These are phyloP conservation scores for Crotophaga sulcirostris DNA, from an alignment of 2,113 vertebrate species.

Conservation along the genomic window DNA sequence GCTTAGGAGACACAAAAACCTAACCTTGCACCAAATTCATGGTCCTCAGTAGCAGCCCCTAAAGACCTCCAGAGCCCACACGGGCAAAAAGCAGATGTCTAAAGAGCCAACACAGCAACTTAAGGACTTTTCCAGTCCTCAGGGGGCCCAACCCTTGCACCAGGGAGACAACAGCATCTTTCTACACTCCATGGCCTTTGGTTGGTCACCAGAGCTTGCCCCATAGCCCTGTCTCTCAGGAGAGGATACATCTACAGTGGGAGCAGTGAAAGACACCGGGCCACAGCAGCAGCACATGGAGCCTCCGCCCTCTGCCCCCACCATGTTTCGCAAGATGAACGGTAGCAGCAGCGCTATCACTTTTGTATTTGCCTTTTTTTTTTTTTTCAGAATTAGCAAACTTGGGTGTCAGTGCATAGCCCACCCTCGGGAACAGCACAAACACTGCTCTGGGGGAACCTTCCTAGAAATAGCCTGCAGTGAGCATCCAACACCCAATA, in stretches of 20 bases:
- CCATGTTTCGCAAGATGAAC: background rate
- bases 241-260: background rate
- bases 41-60: background rate
- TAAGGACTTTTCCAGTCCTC: background rate
- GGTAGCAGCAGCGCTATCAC: background rate
- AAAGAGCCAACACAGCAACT: background rate
- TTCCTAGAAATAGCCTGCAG: background rate
- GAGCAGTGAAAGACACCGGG: background rate
- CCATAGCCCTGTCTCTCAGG: background rate
- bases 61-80: background rate
- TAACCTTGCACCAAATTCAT: background rate
- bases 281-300: background rate
- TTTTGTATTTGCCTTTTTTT: background rate
- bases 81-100: background rate
- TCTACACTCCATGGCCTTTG: background rate
- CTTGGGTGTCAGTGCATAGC: fast-evolving
- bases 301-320: background rate
- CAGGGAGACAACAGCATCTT: background rate
- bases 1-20: background rate
- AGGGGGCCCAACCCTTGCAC: background rate
- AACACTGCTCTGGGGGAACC: background rate
- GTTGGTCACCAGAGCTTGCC: background rate
- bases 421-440: background rate
- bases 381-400: background rate
- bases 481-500: background rate